Evolutionary conservation across 2,797 vertebrate genomes (phyloP), one percentile per base, ranked within the genome.

Genomic region (Diceros bicornis): DNA sequence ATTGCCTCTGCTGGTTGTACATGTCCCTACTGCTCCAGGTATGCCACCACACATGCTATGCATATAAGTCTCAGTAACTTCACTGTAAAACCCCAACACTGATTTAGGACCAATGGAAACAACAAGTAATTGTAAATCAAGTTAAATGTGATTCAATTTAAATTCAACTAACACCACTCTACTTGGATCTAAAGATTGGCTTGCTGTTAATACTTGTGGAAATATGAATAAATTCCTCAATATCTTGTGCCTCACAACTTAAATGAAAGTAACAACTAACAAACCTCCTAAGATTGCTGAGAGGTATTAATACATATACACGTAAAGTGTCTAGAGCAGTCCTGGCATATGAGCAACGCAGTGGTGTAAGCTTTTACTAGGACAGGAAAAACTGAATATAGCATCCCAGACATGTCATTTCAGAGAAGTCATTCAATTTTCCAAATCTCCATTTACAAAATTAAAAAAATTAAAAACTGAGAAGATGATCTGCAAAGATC

Each of bases 71-170:
- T 75, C 29, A 75, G 47, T n/a, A 20, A 21, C 74, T 77, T 52
- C 74, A n/a, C 47, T 7, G 0, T 52, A 47, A 32, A 77, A 52
- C 47, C 32, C 74, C 44, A 50, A 50, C 71, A 75, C 10, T n/a
- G 74, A 18, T 18, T 12, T 52, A 52, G 47, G 10, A n/a, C 29
- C 47, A n/a, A 13, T 52, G 74, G 47, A 52, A 32, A 0, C 0
- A 32, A 50, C 11, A 27, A 32, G 72, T 4, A 20, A 75, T 75
- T 75, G 29, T 75, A 50, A 75, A 75, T 10, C 50, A 18, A 32
- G 41, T 32, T 74, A 47, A 74, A 74, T 74, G 47, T 29, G 27
- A 47, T 34, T 72, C 57, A 29, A 74, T 59, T 92, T 47, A 71
- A 32, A 34, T 41, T 64, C 62, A 69, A 21, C 29, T 79, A 44